Evolutionary conservation across 2,797 vertebrate genomes (phyloP), one percentile per base, ranked within the genome.

Genomic region (Labeo calbasu): DNA sequence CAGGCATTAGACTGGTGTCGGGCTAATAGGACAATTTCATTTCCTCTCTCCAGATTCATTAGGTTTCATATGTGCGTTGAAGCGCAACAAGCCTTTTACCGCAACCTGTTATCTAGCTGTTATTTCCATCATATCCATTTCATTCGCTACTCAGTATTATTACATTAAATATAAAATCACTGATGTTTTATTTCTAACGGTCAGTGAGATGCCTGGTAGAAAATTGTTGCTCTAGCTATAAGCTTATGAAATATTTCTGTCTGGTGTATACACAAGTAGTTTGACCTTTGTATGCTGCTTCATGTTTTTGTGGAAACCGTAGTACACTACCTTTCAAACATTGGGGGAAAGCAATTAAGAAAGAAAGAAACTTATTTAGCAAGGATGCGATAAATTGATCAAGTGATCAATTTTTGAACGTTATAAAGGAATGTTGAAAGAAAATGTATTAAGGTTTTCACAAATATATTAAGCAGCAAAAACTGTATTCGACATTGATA

Each of bases 21-120:
- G 59, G 55, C 32, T 87, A 80, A 82, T 70, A 51, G 46, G 32
- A 28, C 46, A 28, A 66, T 84, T 77, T 83, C 10, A 78, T 84
- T 86, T 88, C 68, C 82, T 76, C 77, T 48, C 77, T 59, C 55
- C 28, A 69, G 65, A 82, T 89, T 83, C 65, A 71, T 79, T 65
- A 70, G 66, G 76, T 75, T 36, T 72, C n/a, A n/a, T 23, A 72
- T 36, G 55, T 36, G 53, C 50, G 77, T 78, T 89, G 3, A 71
- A 66, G 77, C 79, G 68, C 28, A 36, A 68, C 48, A 23, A 40
- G 87, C 61, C 55, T 32, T 81, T 81, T 85, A 87, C 86, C 85
- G 77, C 84, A 79, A 72, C 84, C 57, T 59, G 28, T n/a, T 25
- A 73, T 86, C 71, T 77, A 46, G 48, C 73, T 59, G 21, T 17